Conservation (phyloP, 1,140 invertebrate genomes). For the Orius laevigatus region DNA sequence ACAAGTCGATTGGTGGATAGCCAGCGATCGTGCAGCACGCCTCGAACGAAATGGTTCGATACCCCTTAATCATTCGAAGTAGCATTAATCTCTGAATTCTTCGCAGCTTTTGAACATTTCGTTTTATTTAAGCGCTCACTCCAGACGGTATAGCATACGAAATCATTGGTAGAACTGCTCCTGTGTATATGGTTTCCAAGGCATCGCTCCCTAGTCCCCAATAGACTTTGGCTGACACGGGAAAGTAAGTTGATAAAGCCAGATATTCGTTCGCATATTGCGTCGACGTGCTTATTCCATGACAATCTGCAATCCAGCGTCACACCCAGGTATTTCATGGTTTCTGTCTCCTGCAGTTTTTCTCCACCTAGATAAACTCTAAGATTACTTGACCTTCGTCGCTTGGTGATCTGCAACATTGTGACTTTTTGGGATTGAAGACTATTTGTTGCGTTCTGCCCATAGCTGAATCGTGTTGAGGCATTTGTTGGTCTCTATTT, state of each 20-base stretch:
- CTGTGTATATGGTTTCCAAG: slow-evolving; percentile 6
- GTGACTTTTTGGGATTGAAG: too few species aligned
- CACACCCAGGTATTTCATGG: too few species aligned
- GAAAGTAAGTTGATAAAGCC: background rate
- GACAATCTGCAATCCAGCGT: too few species aligned
- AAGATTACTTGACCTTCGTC: too few species aligned
- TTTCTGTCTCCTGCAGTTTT: too few species aligned
- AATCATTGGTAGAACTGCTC: slow-evolving; percentile 2
- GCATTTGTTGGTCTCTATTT: too few species aligned
- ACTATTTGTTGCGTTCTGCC: too few species aligned
- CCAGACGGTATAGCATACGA: slow-evolving; percentile 5
- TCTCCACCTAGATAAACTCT: too few species aligned
- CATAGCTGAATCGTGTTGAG: too few species aligned
- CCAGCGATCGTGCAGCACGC: background rate
- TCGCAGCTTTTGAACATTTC: background rate
- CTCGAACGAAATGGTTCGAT: background rate
- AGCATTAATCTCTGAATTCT: background rate
- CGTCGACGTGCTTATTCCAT: background rate
- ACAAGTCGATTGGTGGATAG: too few species aligned
- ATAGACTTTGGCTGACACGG: slow-evolving; percentile 4
- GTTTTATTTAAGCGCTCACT: background rate
- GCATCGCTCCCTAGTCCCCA: slow-evolving; percentile 1
- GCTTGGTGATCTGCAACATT: too few species aligned
- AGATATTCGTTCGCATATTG: background rate
- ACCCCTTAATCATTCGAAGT: background rate